A percentile compares a stretch with the other conserved stretches of the same genome.
These are phyloP conservation scores for Astropecten irregularis DNA, from an alignment of 53 echinoderm and acorn worm genomes.

Conservation along the genomic window DNA sequence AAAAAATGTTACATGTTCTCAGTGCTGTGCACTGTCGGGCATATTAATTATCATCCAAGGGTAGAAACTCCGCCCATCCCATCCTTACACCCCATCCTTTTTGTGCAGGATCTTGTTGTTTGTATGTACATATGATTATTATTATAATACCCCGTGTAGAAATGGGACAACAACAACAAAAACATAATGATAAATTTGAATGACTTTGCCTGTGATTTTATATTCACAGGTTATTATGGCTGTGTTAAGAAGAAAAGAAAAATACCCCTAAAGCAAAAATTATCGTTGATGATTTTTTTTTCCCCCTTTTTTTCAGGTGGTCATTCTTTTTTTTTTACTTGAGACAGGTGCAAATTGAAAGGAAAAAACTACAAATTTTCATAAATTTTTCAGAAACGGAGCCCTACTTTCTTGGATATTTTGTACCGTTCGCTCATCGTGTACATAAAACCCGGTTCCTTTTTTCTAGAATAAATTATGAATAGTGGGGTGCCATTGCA, in stretches of 20 bases:
- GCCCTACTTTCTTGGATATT: too few relatives aligned
- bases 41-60: too few relatives aligned
- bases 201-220: conserved; percentile 25
- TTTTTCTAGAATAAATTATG: conserved; percentile 41
- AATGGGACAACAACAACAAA: background rate
- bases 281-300: background rate
- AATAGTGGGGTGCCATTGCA: conserved; percentile 38
- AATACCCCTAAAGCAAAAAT: background rate
- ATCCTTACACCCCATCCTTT: background rate
- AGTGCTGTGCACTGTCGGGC: conserved; percentile 47
- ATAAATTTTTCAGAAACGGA: too few relatives aligned
- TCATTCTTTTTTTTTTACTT: too few relatives aligned
- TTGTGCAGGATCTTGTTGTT: conserved; percentile 31
- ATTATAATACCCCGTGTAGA: background rate
- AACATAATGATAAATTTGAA: conserved; percentile 32
- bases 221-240: background rate
- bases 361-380: too few relatives aligned
- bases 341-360: too few relatives aligned
- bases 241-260: background rate
- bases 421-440: too few relatives aligned
- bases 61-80: background rate
- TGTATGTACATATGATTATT: conserved; percentile 39
- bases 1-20: background rate
- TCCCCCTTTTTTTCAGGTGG: too few relatives aligned
- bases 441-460: too few relatives aligned